A percentile compares a stretch with the other conserved stretches of the same genome.
Conservation (phyloP, 2,888 invertebrate species). For the Neria commutata region DNA sequence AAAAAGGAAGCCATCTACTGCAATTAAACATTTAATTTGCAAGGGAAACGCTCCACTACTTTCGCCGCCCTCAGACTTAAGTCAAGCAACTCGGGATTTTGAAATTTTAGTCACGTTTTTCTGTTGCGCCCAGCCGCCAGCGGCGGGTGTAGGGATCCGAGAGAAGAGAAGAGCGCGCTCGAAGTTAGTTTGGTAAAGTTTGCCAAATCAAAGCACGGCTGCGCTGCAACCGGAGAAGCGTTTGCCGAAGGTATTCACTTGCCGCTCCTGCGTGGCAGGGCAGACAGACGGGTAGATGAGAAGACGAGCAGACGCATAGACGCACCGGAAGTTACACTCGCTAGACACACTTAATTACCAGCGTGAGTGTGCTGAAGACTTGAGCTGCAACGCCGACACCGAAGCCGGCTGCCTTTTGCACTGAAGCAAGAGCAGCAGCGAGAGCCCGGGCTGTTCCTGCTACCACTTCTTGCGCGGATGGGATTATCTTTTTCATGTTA, state of each 20-base stretch:
- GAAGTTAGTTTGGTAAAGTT: background rate
- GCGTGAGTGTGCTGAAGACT: constrained; percentile 24
- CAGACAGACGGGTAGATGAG: constrained; percentile 6
- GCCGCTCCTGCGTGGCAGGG: background rate
- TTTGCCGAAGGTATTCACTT: constrained; percentile 9
- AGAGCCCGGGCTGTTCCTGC: no score
- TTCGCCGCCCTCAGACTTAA: no score
- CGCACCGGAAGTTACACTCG: constrained; percentile 25
- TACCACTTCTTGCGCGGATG: constrained; percentile 22
- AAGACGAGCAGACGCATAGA: constrained; percentile 15
- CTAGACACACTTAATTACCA: constrained; percentile 43
- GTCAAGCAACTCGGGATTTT: constrained; percentile 26
- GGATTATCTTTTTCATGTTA: constrained; percentile 44
- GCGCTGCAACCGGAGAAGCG: background rate
- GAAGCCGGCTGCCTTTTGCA: no score
- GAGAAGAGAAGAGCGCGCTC: background rate
- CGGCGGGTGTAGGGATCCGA: background rate
- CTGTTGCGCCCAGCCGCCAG: background rate
- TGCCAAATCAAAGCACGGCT: constrained; percentile 6
- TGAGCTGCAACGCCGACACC: no score
- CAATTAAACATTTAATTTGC: no score
- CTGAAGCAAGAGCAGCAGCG: no score
- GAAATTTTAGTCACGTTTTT: constrained; percentile 42
- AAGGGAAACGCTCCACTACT: no score
- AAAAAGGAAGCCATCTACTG: no score